These are phyloP conservation scores for Rhabdornis inornatus DNA, from an alignment of 2,113 vertebrate species.

Conservation along the genomic window DNA sequence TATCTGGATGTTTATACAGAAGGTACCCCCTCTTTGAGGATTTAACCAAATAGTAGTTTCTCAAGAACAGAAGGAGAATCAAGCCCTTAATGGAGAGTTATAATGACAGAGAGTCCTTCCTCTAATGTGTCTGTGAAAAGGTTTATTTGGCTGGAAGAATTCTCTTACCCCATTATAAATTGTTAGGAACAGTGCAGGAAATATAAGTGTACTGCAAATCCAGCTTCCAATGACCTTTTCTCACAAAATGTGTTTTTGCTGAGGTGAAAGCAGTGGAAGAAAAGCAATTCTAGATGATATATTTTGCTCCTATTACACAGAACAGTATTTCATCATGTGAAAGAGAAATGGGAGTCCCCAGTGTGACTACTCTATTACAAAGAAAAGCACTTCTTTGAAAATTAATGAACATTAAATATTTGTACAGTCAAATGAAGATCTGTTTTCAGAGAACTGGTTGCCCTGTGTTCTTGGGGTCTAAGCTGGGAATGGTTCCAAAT, in stretches of 20 bases:
- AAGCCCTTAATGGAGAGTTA: neutral
- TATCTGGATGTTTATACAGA: neutral
- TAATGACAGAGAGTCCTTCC: neutral
- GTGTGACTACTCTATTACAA: conserved; percentile 28
- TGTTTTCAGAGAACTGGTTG: conserved; percentile 3
- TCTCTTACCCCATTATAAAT: neutral
- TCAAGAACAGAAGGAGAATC: neutral
- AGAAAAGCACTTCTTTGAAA: conserved; percentile 52
- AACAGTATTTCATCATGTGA: conserved; percentile 25
- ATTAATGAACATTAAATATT: conserved; percentile 66
- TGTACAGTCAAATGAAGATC: conserved; percentile 30
- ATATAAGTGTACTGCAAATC: neutral
- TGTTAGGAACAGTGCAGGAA: neutral
- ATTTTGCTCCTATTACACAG: conserved; percentile 11
- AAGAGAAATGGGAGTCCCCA: conserved; percentile 20
- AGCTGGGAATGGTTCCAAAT: conserved; percentile 8
- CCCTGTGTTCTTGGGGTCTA: neutral
- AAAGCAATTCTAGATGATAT: neutral
- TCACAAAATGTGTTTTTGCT: conserved; percentile 8
- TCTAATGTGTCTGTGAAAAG: neutral
- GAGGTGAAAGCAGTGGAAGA: neutral
- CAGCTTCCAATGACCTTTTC: conserved; percentile 28
- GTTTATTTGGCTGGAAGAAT: conserved; percentile 18
- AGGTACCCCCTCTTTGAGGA: neutral
- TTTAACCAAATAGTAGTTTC: neutral